Conservation (phyloP, 2,113 vertebrate species). For the Tetrax tetrax region DNA sequence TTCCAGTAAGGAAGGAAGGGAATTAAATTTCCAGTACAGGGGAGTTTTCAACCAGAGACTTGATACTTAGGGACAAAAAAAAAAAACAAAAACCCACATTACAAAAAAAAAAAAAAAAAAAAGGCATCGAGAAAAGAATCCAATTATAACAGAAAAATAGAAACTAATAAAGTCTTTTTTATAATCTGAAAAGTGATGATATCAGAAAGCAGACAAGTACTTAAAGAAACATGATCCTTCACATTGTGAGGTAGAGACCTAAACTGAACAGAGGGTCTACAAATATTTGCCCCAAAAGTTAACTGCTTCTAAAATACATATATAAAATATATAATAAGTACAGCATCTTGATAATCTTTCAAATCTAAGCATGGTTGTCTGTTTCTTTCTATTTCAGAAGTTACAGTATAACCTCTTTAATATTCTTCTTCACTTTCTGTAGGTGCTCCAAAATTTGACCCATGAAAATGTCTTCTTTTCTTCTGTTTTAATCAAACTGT, state of each 20-base stretch:
- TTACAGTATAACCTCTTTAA: background rate
- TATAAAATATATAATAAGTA: rapidly evolving
- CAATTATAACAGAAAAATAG: background rate
- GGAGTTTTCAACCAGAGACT: background rate
- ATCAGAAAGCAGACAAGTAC: background rate
- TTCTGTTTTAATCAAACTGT: background rate
- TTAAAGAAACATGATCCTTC: background rate
- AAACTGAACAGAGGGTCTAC: background rate
- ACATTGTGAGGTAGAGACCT: background rate
- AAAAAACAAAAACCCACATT: background rate
- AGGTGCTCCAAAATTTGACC: background rate
- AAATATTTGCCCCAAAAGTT: background rate
- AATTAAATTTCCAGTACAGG: background rate
- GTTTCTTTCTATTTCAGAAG: background rate
- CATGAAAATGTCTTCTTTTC: background rate
- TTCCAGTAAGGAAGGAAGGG: background rate
- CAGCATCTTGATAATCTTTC: background rate
- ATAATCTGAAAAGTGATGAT: background rate
- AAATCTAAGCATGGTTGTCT: background rate
- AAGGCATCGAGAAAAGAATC: background rate
- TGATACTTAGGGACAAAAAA: background rate
- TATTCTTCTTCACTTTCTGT: background rate
- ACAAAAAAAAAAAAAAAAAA: background rate
- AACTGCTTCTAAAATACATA: background rate
- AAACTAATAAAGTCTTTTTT: background rate